A percentile compares a stretch with the other conserved stretches of the same genome.
Conservation (phyloP, 2,888 invertebrate genomes). For the Synanthedon tipuliformis region DNA sequence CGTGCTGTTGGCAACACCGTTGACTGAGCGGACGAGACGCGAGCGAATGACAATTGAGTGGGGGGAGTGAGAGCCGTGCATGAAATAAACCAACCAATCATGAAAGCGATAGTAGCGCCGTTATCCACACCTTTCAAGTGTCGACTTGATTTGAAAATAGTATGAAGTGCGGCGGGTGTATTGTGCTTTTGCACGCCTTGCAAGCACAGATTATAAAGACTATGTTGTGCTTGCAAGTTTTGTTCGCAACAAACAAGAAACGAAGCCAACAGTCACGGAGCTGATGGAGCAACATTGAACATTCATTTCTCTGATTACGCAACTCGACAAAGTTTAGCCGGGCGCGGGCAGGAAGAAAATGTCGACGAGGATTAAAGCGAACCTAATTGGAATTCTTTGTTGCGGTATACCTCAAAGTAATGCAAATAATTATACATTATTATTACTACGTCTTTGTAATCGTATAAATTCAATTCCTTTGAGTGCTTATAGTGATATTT, state of each 20-base stretch:
- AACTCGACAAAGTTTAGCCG: conserved; percentile 21
- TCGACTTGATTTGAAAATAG: not conserved
- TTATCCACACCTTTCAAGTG: conserved; percentile 38
- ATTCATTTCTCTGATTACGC: conserved; percentile 23
- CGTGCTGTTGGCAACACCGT: no score
- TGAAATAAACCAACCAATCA: conserved; percentile 12
- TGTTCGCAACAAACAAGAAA: conserved; percentile 8
- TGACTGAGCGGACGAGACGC: no score
- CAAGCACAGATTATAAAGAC: no score
- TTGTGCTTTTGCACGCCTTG: conserved; percentile 3
- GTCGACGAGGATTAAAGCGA: conserved; percentile 20
- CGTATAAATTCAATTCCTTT: no score
- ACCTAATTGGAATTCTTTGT: conserved; percentile 23
- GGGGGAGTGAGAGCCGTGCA: conserved; percentile 17
- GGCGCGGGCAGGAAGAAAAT: conserved; percentile 27
- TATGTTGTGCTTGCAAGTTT: no score
- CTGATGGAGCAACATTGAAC: conserved; percentile 7
- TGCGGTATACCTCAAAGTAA: not conserved
- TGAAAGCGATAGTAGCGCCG: conserved; percentile 27
- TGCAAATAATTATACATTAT: no score
- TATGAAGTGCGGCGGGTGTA: no score
- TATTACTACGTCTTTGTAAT: no score
- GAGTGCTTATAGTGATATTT: no score
- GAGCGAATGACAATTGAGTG: not conserved
- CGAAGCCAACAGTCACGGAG: conserved; percentile 10